phyloP scores from a whole-genome alignment of 2,113 vertebrate species.

The Tragelaphus buxtoni region DNA sequence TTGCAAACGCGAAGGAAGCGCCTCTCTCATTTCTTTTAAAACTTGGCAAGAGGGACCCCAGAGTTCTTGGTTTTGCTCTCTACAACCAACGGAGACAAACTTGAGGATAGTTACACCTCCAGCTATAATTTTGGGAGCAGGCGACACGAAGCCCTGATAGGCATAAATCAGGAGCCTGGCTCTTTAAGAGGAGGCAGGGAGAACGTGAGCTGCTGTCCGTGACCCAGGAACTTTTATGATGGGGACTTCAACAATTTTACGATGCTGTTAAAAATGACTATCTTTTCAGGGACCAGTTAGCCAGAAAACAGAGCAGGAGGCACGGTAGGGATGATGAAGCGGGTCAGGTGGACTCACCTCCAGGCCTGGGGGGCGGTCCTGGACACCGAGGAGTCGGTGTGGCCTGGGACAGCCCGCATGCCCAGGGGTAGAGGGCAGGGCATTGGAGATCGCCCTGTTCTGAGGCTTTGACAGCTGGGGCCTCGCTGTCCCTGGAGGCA shows the following conservation, averaged over 20 bases:
- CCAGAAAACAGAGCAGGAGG: neutral
- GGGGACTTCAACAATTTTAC: neutral
- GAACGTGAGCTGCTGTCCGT: neutral
- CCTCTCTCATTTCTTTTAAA: neutral
- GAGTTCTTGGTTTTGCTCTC: neutral
- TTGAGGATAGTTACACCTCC: neutral
- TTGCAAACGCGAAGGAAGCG: fast-evolving
- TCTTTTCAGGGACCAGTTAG: neutral
- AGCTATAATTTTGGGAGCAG: neutral
- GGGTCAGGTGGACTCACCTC: fast-evolving
- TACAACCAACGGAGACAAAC: neutral
- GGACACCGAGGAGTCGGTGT: fast-evolving
- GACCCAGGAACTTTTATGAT: conserved; percentile 27
- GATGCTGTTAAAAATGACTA: neutral
- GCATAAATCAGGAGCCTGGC: neutral
- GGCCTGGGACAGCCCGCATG: fast-evolving
- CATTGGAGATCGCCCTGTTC: neutral
- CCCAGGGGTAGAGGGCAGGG: fast-evolving
- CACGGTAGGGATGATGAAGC: fast-evolving
- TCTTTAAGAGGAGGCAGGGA: neutral
- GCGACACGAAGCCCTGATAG: fast-evolving
- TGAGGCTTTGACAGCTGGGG: neutral
- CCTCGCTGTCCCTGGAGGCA: neutral
- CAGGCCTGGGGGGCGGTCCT: neutral
- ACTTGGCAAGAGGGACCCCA: neutral